Percentiles rank a stretch among this genome's conserved stretches.
These are phyloP conservation scores for Lepidocyrtoides sp. DNA, from an alignment of 2,888 invertebrate species.

Conservation along the genomic window DNA sequence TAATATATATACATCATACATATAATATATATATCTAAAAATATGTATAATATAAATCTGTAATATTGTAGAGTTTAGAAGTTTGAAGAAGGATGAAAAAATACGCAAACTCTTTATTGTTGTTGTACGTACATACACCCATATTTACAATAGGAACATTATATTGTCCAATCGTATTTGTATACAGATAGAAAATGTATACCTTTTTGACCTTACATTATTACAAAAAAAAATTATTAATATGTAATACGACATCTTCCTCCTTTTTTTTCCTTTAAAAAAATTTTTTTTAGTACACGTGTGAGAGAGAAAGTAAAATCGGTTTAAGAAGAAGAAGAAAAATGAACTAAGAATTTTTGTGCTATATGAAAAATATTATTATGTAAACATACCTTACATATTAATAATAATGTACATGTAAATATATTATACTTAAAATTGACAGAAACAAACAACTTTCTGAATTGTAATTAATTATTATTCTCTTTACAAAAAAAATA, in stretches of 20 bases:
- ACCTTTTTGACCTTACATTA: constrained; percentile 33
- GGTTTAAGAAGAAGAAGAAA: neutral
- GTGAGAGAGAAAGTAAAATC: constrained; percentile 1
- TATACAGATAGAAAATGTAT: constrained; percentile 13
- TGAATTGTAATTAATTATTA: neutral
- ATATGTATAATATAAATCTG: too few relatives aligned
- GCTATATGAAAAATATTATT: neutral
- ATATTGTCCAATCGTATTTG: neutral
- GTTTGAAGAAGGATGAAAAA: constrained; percentile 47
- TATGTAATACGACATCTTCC: constrained; percentile 22
- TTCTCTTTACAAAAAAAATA: neutral
- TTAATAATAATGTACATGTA: neutral
- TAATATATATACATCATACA: constrained; percentile 66
- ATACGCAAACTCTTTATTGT: constrained; percentile 29
- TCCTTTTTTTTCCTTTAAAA: neutral
- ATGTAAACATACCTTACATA: neutral
- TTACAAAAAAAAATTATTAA: too few relatives aligned
- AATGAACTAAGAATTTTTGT: neutral
- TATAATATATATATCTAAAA: constrained; percentile 56
- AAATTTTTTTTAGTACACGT: neutral
- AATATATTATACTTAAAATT: neutral
- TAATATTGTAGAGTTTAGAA: constrained; percentile 22
- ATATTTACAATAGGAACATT: neutral
- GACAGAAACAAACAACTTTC: neutral
- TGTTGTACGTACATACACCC: too few relatives aligned